Conservation (phyloP, 2,888 invertebrate species). For the Parthenolecanium corni region DNA sequence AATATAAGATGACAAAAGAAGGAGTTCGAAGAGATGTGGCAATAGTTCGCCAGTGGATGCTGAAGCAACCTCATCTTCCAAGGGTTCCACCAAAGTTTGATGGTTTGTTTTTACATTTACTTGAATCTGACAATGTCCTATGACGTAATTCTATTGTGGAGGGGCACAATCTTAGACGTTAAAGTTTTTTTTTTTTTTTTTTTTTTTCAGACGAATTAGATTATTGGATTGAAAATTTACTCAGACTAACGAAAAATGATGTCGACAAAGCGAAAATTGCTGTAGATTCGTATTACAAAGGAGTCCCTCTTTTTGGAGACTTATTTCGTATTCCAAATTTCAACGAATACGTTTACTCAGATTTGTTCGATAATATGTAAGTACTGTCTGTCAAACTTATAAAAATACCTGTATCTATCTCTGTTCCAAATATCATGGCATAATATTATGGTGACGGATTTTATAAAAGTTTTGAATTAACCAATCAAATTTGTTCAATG, state of each 20-base stretch:
- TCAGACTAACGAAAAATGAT: slow-evolving; percentile 34
- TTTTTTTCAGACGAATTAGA: slow-evolving; percentile 32
- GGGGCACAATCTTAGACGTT: too few species aligned
- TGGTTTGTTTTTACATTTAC: slow-evolving; percentile 7
- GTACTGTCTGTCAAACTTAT: slow-evolving; percentile 28
- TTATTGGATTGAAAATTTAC: slow-evolving; percentile 34
- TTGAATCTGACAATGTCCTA: too few species aligned
- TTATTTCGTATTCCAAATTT: slow-evolving; percentile 32
- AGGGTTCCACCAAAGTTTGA: slow-evolving; percentile 30
- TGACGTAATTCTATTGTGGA: too few species aligned
- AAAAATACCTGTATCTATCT: not conserved
- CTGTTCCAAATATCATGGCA: too few species aligned
- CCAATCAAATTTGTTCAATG: too few species aligned
- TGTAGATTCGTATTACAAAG: slow-evolving; percentile 33
- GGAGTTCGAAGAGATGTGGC: slow-evolving; percentile 32
- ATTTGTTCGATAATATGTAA: slow-evolving; percentile 34
- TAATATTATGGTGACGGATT: too few species aligned
- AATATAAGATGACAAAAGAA: slow-evolving; percentile 33
- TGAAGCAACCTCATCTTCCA: slow-evolving; percentile 34
- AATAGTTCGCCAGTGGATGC: slow-evolving; percentile 33
- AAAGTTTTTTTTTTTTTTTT: too few species aligned
- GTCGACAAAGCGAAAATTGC: slow-evolving; percentile 33
- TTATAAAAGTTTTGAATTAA: too few species aligned
- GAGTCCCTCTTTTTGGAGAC: slow-evolving; percentile 31
- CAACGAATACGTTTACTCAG: slow-evolving; percentile 30